Conservation (phyloP, 2,888 invertebrate species). For the Malacosoma neustria region DNA sequence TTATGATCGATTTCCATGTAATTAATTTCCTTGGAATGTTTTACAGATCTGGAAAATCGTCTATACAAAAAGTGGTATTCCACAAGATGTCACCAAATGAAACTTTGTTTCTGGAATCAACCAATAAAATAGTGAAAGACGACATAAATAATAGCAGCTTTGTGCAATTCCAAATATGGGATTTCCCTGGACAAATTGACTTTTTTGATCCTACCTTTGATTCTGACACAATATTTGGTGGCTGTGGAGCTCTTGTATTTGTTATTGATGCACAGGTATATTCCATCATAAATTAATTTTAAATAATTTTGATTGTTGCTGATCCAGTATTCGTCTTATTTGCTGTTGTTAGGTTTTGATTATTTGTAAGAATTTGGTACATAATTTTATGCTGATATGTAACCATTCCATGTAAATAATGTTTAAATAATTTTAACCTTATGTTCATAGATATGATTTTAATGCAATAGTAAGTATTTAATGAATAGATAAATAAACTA, state of each 20-base stretch:
- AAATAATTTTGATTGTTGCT: too few species aligned
- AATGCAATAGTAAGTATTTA: too few species aligned
- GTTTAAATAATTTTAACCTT: too few species aligned
- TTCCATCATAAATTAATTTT: too few species aligned
- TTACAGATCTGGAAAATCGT: slow-evolving; percentile 97
- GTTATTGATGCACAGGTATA: slow-evolving; percentile 96
- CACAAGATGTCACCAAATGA: slow-evolving; percentile 99
- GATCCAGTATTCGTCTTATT: too few species aligned
- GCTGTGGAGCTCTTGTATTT: slow-evolving; percentile 98
- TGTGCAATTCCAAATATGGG: slow-evolving; percentile 99
- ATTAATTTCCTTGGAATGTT: slow-evolving; percentile 4
- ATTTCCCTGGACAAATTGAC: slow-evolving; percentile 99
- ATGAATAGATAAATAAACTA: too few species aligned
- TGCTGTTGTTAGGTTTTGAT: too few species aligned
- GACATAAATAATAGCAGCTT: slow-evolving; percentile 97
- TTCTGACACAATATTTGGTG: slow-evolving; percentile 96
- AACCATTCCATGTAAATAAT: too few species aligned
- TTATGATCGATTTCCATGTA: background rate
- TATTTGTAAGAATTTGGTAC: background rate
- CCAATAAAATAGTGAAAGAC: slow-evolving; percentile 98
- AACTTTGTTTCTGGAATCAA: slow-evolving; percentile 97
- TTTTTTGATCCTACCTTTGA: slow-evolving; percentile 98
- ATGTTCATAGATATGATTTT: too few species aligned
- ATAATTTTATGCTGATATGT: too few species aligned
- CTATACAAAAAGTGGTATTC: slow-evolving; percentile 99